A percentile compares a stretch with the other conserved stretches of the same genome.
Evolutionary conservation across 2,888 invertebrate species (phyloP).

Genomic region (Penaeus monodon): DNA sequence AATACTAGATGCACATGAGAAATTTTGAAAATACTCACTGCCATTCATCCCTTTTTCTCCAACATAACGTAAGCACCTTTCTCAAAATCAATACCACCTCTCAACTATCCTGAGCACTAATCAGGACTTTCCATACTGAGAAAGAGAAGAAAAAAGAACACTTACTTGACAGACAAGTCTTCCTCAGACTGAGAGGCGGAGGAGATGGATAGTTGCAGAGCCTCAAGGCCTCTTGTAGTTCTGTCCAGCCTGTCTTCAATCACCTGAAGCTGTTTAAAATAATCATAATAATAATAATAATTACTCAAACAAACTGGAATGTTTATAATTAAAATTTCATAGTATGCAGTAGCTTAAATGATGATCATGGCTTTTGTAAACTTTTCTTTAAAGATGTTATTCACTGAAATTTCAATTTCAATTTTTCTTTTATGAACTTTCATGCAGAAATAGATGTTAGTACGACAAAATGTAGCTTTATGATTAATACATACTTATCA

Average conservation of each 20-base stretch:
- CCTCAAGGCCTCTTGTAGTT: slow-evolving; percentile 45
- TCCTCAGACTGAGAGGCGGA: slow-evolving; percentile 27
- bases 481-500: no score
- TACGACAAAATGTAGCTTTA: no score
- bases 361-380: no score
- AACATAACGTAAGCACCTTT: no score
- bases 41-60: no score
- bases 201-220: slow-evolving; percentile 41
- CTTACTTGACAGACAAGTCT: slow-evolving; percentile 48
- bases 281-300: background rate
- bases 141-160: background rate
- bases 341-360: background rate
- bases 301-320: background rate
- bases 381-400: no score
- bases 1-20: no score
- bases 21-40: no score
- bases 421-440: no score
- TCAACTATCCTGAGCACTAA: background rate
- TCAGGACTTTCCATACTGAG: background rate
- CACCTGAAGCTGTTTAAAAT: slow-evolving; percentile 31
- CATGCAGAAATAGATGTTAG: no score
- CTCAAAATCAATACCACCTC: no score
- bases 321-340: background rate
- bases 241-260: slow-evolving; percentile 43
- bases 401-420: no score